These are phyloP conservation scores for Megathymus violae DNA, from an alignment of 1,140 invertebrate genomes.

Conservation along the genomic window DNA sequence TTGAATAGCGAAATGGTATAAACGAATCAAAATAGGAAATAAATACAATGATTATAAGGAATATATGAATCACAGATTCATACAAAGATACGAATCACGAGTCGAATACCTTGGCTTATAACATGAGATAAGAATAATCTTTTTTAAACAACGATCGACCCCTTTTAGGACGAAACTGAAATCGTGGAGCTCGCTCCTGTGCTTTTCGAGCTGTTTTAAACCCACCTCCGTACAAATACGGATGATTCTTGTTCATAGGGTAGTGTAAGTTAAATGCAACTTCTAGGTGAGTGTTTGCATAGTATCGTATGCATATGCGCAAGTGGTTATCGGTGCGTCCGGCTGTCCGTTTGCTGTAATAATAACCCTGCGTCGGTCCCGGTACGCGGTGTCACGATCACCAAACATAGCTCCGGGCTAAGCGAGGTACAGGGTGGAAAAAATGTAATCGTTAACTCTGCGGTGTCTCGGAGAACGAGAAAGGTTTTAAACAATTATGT, in stretches of 20 bases:
- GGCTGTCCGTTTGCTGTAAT: slow-evolving; percentile 75
- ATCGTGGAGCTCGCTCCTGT: slow-evolving; percentile 11
- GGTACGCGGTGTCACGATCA: slow-evolving; percentile 73
- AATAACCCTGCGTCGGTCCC: slow-evolving; percentile 71
- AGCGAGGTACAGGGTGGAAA: slow-evolving; percentile 35
- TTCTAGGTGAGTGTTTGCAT: slow-evolving; percentile 60
- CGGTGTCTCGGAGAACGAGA: slow-evolving; percentile 5
- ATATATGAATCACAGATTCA: no score
- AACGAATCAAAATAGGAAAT: no score
- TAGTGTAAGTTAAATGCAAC: slow-evolving; percentile 22
- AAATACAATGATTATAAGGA: no score
- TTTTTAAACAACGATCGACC: slow-evolving; percentile 23
- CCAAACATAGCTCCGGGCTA: slow-evolving; percentile 63
- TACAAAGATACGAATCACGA: background rate
- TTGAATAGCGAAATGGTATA: no score
- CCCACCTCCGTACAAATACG: background rate
- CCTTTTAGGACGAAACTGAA: slow-evolving; percentile 19
- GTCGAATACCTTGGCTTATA: background rate
- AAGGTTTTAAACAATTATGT: background rate
- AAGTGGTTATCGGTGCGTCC: slow-evolving; percentile 70
- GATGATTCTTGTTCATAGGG: background rate
- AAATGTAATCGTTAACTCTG: slow-evolving; percentile 42
- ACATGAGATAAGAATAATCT: slow-evolving; percentile 28
- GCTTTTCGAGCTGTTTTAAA: background rate
- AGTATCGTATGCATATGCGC: slow-evolving; percentile 72